A percentile compares a stretch with the other conserved stretches of the same genome.
phyloP scores from a whole-genome alignment of 2,888 invertebrate genomes.

The Lasioglossum lativentre region DNA sequence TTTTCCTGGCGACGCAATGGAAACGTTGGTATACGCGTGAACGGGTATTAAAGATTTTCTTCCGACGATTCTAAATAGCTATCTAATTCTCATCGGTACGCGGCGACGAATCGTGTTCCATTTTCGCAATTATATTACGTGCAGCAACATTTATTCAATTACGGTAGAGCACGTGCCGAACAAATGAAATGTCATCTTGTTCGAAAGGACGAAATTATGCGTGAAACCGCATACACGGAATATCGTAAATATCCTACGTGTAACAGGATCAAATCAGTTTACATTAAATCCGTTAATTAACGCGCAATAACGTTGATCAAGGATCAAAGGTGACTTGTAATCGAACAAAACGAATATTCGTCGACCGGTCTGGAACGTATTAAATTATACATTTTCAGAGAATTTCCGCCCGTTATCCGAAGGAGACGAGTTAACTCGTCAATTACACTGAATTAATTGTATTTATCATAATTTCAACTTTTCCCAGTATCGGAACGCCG shows the following conservation, averaged over 20 bases:
- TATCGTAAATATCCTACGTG: conserved; percentile 10
- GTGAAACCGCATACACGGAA: conserved; percentile 1
- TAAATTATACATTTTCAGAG: neutral
- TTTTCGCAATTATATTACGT: neutral
- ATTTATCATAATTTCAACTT: neutral
- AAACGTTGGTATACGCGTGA: neutral
- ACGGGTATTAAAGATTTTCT: neutral
- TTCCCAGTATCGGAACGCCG: neutral
- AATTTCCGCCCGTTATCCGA: conserved; percentile 9
- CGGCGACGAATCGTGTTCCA: neutral
- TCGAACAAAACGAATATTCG: conserved; percentile 4
- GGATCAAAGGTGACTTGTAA: neutral
- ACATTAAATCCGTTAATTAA: conserved; percentile 3
- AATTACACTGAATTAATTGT: neutral
- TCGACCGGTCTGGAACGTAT: neutral
- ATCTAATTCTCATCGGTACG: neutral
- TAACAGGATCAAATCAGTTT: conserved; percentile 18
- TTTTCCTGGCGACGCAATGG: too few relatives aligned
- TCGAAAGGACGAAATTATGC: conserved; percentile 6
- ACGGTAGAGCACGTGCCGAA: too few relatives aligned
- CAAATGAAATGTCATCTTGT: conserved; percentile 5
- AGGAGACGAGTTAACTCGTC: neutral
- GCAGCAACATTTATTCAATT: neutral
- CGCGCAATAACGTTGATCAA: neutral
- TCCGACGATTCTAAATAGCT: neutral